phyloP scores from a whole-genome alignment of 2,888 invertebrate genomes.

The Volucella bombylans region DNA sequence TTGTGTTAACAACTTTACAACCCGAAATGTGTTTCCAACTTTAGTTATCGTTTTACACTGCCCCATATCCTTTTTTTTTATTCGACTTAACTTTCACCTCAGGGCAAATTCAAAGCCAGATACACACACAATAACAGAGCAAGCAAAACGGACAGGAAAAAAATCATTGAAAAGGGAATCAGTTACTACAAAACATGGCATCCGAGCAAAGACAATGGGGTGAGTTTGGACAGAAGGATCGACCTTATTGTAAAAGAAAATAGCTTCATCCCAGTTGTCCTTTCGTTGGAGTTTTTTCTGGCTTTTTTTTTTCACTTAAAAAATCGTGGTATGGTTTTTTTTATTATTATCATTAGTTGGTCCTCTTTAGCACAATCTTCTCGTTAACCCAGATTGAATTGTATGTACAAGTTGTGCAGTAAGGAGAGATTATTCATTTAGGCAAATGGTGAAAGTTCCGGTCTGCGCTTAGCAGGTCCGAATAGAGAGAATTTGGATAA shows the following conservation, averaged over 20 bases:
- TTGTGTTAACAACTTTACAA: not conserved
- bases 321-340: conserved; percentile 13
- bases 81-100: conserved; percentile 7
- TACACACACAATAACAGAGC: not conserved
- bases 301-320: conserved; percentile 4
- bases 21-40: conserved; percentile 31
- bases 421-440: conserved; percentile 70
- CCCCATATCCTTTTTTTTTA: not conserved
- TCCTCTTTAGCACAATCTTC: conserved; percentile 32
- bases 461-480: conserved; percentile 63
- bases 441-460: conserved; percentile 70
- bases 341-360: not conserved
- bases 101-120: conserved; percentile 9
- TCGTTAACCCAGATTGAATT: conserved; percentile 57
- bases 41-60: conserved; percentile 33
- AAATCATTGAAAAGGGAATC: conserved; percentile 49
- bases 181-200: conserved; percentile 56
- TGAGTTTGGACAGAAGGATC: conserved; percentile 39
- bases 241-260: conserved; percentile 47
- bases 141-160: not conserved
- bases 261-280: conserved; percentile 66
- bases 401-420: conserved; percentile 7
- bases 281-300: conserved; percentile 16
- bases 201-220: conserved; percentile 56
- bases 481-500: conserved; percentile 60